Evolutionary conservation across 2,113 vertebrate species (phyloP), one percentile per base, ranked within the genome.

Genomic region (Ptyas mucosa): DNA sequence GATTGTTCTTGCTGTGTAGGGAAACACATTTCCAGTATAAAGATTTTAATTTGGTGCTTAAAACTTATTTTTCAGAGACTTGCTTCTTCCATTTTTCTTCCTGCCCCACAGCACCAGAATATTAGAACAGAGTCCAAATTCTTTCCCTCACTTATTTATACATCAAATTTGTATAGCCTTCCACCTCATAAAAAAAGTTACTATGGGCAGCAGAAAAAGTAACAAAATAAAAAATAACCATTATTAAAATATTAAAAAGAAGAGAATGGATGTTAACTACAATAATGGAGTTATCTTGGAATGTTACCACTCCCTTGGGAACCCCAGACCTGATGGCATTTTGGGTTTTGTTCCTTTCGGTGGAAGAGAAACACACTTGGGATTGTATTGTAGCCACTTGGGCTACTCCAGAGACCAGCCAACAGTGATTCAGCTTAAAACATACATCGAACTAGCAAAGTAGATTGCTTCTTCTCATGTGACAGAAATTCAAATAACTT

Each of bases 41-140:
- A 26, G 0, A 0, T 46, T 15, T 89, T n/a, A 52, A 0, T 0
- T 0, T 46, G 88, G 29, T 6, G 2, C 53, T 53, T 92, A 55
- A 49, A 61, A 64, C 1, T 1, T 89, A 12, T 85, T 11, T 20
- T 26, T 18, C 53, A 90, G 34, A 89, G 12, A 43, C 3, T 53
- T 9, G 85, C 52, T 88, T 58, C 18, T 91, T 8, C 43, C 10
- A 39, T 52, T 58, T 46, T 55, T 75, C 51, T 58, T 58, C 18
- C 51, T 61, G 34, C 12, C 23, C 21, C n/a, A 8, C 34, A 55
- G 8, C 49, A 12, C 3, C 49, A 29, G n/a, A 10, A 23, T 57
- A 34, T 23, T 34, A 55, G 34, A 81, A 46, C 29, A 24, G 3
- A 21, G 18, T 92, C 58, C 49, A 88, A 88, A 88, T 69, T 88